These are phyloP conservation scores for Lepisosteus oculatus DNA, from an alignment of 2,113 vertebrate species.

Conservation along the genomic window DNA sequence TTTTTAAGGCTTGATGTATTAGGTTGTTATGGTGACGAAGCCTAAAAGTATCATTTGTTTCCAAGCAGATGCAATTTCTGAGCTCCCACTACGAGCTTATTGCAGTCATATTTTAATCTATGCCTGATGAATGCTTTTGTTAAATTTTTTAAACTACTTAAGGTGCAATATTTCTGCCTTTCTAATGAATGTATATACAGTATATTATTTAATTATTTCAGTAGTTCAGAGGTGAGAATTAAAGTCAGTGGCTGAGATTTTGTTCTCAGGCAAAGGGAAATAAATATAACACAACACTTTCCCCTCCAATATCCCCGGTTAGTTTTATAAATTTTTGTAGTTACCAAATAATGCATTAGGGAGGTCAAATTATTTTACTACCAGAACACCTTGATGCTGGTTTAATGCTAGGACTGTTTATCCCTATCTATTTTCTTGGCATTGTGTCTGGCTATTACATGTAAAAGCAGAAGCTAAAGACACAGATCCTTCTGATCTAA, in stretches of 20 bases:
- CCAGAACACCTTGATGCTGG: background rate
- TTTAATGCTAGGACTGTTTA: background rate
- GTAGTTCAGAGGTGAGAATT: constrained; percentile 1
- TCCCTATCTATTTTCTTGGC: too few species aligned
- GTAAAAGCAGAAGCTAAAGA: too few species aligned
- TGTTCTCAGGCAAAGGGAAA: background rate
- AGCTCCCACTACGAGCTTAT: too few species aligned
- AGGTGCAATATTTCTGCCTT: constrained; percentile 4
- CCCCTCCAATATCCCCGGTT: background rate
- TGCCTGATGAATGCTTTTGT: background rate
- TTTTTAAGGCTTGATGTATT: too few species aligned
- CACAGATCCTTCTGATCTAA: too few species aligned
- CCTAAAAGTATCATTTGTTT: too few species aligned
- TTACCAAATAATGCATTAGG: background rate
- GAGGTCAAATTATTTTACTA: background rate
- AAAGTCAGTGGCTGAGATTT: background rate
- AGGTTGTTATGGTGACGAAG: too few species aligned
- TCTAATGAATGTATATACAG: background rate
- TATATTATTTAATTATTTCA: background rate
- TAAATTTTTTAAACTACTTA: background rate
- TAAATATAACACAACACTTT: background rate
- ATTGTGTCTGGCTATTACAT: too few species aligned
- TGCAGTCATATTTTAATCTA: too few species aligned
- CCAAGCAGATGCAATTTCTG: too few species aligned
- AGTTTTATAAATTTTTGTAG: background rate